Conservation (phyloP, 2,888 invertebrate species). For the Luffia ferchaultella region DNA sequence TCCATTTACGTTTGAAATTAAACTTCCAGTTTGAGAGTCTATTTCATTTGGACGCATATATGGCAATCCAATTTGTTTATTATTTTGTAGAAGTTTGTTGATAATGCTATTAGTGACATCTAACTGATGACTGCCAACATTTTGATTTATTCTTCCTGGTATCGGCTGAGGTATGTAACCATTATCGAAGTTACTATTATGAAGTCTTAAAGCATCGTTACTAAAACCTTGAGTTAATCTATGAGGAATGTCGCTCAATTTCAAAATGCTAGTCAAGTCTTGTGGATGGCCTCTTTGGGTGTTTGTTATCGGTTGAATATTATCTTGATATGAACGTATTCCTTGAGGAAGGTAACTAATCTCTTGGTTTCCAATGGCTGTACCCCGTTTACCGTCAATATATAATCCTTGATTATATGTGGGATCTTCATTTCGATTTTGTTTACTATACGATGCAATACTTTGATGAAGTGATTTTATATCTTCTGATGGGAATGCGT, state of each 20-base stretch:
- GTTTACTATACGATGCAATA: conserved; percentile 25
- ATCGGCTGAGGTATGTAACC: conserved; percentile 35
- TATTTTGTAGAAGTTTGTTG: conserved; percentile 37
- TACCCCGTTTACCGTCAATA: conserved; percentile 25
- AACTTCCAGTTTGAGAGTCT: conserved; percentile 29
- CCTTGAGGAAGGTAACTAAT: conserved; percentile 27
- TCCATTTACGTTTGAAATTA: conserved; percentile 51
- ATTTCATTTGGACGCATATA: conserved; percentile 35
- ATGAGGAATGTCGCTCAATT: conserved; percentile 48
- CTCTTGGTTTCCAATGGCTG: conserved; percentile 27
- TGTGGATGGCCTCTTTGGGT: conserved; percentile 24
- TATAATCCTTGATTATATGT: conserved; percentile 12
- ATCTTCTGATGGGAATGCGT: conserved; percentile 26
- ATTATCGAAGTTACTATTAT: conserved; percentile 40
- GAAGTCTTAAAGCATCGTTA: conserved; percentile 30
- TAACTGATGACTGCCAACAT: conserved; percentile 48
- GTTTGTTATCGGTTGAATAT: conserved; percentile 28
- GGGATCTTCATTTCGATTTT: conserved; percentile 22
- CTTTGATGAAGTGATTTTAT: conserved; percentile 32
- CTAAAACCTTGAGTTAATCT: conserved; percentile 37
- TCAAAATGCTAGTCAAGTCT: conserved; percentile 37
- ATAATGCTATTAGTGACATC: conserved; percentile 43
- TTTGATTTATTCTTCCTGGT: conserved; percentile 48
- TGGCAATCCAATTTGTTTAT: conserved; percentile 30
- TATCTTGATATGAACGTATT: conserved; percentile 31